Conservation (phyloP, 2,888 invertebrate species). For the Cyclophora albipunctata region DNA sequence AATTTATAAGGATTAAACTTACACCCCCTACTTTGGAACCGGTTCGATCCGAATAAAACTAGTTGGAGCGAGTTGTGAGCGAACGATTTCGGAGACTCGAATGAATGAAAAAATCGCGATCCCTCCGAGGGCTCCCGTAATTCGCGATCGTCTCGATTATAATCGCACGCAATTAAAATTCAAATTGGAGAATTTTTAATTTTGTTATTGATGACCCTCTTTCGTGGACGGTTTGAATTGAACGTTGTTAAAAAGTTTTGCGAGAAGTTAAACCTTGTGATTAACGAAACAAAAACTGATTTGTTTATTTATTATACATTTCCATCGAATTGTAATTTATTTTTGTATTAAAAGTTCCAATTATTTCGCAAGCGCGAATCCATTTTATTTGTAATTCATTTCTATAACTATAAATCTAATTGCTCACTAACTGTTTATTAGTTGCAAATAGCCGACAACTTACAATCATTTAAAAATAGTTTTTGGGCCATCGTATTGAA, state of each 20-base stretch:
- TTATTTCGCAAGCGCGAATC: too few species aligned
- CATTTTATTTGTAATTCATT: too few species aligned
- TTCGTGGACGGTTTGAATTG: slow-evolving; percentile 54
- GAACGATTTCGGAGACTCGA: not conserved
- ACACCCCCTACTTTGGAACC: slow-evolving; percentile 48
- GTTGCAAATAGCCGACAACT: too few species aligned
- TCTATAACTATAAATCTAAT: too few species aligned
- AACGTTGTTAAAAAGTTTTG: slow-evolving; percentile 62
- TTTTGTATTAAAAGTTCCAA: not conserved
- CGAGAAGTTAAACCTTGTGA: slow-evolving; percentile 40
- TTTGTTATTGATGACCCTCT: slow-evolving; percentile 72
- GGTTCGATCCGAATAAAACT: slow-evolving; percentile 46
- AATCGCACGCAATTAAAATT: slow-evolving; percentile 74
- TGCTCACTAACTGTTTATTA: too few species aligned
- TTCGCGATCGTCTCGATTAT: slow-evolving; percentile 65
- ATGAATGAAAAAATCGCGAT: slow-evolving; percentile 46
- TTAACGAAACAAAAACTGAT: slow-evolving; percentile 46
- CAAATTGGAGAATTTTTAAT: slow-evolving; percentile 73
- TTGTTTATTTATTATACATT: slow-evolving; percentile 41
- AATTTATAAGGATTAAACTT: slow-evolving; percentile 76
- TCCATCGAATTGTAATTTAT: slow-evolving; percentile 16
- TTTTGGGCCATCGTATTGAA: too few species aligned
- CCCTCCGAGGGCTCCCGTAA: slow-evolving; percentile 50
- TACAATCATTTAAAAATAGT: too few species aligned
- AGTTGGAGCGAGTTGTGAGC: slow-evolving; percentile 20